A percentile compares a stretch with the other conserved stretches of the same genome.
Conservation (phyloP, 2,113 vertebrate genomes). For the Colistium nudipinnis region DNA sequence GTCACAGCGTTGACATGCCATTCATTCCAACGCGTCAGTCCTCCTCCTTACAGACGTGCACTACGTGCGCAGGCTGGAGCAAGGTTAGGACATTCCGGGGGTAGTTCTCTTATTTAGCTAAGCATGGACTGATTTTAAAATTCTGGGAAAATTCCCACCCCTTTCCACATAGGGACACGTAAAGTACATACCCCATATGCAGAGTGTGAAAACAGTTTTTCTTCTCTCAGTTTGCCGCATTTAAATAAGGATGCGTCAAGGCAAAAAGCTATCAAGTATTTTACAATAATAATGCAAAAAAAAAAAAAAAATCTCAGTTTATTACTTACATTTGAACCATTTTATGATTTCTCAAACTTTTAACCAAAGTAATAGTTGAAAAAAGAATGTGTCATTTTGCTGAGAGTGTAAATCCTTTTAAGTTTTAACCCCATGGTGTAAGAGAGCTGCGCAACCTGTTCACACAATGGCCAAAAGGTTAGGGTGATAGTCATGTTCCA, state of each 20-base stretch:
- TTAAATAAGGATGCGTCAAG: not conserved
- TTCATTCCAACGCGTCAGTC: not conserved
- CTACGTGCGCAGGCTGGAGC: not conserved
- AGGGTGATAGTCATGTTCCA: slow-evolving; percentile 9
- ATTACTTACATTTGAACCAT: too few relatives aligned
- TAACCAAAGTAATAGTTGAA: too few relatives aligned
- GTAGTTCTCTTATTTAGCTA: too few relatives aligned
- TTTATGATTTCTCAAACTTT: too few relatives aligned
- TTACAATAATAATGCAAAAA: too few relatives aligned
- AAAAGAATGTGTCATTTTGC: too few relatives aligned
- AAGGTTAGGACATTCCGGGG: too few relatives aligned
- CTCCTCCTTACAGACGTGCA: not conserved
- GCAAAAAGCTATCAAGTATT: not conserved
- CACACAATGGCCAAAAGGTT: not conserved
- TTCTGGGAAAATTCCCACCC: too few relatives aligned
- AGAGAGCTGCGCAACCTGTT: not conserved
- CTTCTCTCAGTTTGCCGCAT: not conserved
- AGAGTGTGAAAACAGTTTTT: not conserved
- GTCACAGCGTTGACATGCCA: not conserved
- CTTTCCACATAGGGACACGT: too few relatives aligned
- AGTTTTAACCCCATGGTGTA: too few relatives aligned
- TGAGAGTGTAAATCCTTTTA: too few relatives aligned
- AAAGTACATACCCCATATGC: too few relatives aligned
- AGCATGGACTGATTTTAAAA: not conserved
- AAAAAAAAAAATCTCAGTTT: not conserved